These are phyloP conservation scores for Orthonyx spaldingii DNA, from an alignment of 2,113 vertebrate species.

Conservation along the genomic window DNA sequence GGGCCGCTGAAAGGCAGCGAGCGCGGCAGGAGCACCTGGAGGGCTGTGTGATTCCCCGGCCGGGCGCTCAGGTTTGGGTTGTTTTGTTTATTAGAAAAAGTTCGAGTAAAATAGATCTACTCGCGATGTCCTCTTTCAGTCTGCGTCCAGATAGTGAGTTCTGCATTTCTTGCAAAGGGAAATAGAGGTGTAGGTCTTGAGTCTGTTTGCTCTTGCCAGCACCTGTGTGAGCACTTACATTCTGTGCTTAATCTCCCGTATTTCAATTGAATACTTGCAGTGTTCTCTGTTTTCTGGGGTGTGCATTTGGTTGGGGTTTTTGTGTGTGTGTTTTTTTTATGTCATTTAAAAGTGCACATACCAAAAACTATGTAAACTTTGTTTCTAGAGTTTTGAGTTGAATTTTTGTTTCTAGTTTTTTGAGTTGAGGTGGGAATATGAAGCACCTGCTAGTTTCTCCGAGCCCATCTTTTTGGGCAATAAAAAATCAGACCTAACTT, in stretches of 20 bases:
- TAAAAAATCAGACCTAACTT: not conserved
- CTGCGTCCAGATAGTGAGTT: fast-evolving
- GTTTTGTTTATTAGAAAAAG: not conserved
- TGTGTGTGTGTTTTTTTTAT: not conserved
- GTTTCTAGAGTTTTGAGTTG: not conserved
- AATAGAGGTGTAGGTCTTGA: not conserved
- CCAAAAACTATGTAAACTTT: not conserved
- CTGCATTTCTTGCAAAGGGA: not conserved
- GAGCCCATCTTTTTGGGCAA: not conserved
- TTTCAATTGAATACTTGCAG: not conserved
- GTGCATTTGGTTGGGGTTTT: not conserved
- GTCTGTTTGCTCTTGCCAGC: not conserved
- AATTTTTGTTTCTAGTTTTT: not conserved
- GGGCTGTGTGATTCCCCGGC: fast-evolving
- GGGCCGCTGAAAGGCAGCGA: too few relatives aligned
- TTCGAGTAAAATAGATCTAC: fast-evolving
- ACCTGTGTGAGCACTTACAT: fast-evolving
- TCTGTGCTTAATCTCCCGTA: fast-evolving
- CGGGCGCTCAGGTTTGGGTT: not conserved
- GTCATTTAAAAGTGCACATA: not conserved
- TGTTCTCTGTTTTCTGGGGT: not conserved
- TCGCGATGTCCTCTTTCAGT: too few relatives aligned
- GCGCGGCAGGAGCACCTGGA: too few relatives aligned
- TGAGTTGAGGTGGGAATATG: not conserved
- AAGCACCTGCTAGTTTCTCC: not conserved